A percentile compares a stretch with the other conserved stretches of the same genome.
Conservation (phyloP, 1,140 invertebrate genomes). For the Aphelenchoides fujianensis region DNA sequence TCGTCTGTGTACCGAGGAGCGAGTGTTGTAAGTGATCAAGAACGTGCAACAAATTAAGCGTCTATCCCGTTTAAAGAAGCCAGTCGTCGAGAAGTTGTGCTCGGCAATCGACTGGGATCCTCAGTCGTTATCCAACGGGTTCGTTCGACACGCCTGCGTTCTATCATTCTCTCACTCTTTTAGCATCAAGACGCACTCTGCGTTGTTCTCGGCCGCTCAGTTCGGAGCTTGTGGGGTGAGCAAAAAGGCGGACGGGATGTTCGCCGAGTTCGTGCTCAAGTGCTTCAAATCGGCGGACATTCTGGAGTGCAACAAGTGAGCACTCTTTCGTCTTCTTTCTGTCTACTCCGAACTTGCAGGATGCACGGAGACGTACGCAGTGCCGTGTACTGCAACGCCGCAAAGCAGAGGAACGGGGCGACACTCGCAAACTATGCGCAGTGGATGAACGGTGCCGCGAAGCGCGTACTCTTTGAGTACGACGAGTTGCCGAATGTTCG, state of each 20-base stretch:
- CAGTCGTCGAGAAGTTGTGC: not conserved
- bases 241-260: not conserved
- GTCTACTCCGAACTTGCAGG: not conserved
- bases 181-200: not conserved
- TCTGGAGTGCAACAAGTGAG: constrained; percentile 9
- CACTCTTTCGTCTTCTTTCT: no score
- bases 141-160: not conserved
- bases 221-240: not conserved
- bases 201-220: not conserved
- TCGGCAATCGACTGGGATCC: not conserved
- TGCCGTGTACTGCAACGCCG: not conserved
- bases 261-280: not conserved
- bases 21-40: not conserved
- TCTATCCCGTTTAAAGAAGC: not conserved
- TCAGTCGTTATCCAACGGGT: not conserved
- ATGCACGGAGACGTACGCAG: not conserved
- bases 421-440: not conserved
- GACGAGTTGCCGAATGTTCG: constrained; percentile 7
- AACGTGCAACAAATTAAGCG: not conserved
- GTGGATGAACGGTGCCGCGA: not conserved
- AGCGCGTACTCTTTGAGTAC: not conserved
- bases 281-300: not conserved
- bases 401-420: not conserved
- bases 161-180: not conserved
- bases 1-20: not conserved